Evolutionary conservation across 2,888 invertebrate species (phyloP).

Genomic region (Cephus pulcher): DNA sequence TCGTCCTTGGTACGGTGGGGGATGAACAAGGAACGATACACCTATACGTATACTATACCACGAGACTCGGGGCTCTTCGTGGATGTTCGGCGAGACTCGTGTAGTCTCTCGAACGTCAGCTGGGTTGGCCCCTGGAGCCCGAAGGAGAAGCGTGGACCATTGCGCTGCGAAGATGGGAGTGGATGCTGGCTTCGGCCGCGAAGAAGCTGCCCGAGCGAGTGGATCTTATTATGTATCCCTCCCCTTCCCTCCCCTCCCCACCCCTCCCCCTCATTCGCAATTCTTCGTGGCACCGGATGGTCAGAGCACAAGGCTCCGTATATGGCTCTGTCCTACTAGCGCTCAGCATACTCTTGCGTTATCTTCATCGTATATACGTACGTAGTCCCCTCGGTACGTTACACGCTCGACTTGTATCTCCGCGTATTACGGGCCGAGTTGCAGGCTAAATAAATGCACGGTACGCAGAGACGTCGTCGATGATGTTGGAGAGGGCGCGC

Average conservation of each 20-base stretch:
- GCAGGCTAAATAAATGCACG: conserved; percentile 18
- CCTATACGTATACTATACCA: not conserved
- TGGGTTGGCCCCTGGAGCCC: not conserved
- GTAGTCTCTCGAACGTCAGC: not conserved
- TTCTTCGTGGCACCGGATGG: not conserved
- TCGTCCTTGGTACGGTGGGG: conserved; percentile 5
- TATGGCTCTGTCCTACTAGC: conserved; percentile 50
- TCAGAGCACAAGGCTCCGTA: conserved; percentile 42
- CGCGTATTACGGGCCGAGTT: conserved; percentile 25
- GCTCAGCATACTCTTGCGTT: conserved; percentile 15
- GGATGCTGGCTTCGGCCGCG: not conserved
- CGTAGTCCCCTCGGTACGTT: conserved; percentile 2
- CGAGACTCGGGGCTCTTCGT: not conserved
- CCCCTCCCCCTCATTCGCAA: not conserved
- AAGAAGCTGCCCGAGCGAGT: not conserved
- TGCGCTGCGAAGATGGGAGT: not conserved
- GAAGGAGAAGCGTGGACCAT: not conserved
- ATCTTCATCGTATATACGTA: conserved; percentile 10
- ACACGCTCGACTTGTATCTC: conserved; percentile 5
- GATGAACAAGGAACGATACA: not conserved
- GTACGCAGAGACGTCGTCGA: not conserved
- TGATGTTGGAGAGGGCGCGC: not conserved
- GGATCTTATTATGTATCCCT: not conserved
- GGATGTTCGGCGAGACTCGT: not conserved
- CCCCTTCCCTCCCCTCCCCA: not conserved